These are phyloP conservation scores for Liasis olivaceus DNA, from an alignment of 2,797 vertebrate species.

Conservation along the genomic window DNA sequence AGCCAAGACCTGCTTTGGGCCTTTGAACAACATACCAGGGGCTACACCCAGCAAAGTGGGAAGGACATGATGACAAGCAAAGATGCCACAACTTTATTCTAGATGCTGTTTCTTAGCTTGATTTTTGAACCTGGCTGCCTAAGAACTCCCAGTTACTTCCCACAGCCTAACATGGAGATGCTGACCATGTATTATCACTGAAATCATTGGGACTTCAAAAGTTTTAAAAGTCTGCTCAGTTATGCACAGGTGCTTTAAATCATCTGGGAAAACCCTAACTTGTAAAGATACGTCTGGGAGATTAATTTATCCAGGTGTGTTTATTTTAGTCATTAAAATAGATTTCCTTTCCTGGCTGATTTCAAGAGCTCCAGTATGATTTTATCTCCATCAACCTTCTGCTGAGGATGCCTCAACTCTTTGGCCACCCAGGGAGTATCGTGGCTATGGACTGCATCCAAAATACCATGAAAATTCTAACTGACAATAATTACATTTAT, in stretches of 20 bases:
- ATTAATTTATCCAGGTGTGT: conserved; percentile 23
- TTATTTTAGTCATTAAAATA: conserved; percentile 19
- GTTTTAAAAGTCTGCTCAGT: background rate
- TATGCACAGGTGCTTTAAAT: background rate
- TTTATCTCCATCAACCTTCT: conserved; percentile 8
- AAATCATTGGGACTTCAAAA: background rate
- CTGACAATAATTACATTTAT: background rate
- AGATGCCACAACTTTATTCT: background rate
- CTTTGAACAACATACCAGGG: background rate
- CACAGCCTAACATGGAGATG: background rate
- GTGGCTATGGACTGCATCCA: background rate
- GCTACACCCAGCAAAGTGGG: background rate
- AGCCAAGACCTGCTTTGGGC: background rate
- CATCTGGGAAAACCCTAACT: background rate
- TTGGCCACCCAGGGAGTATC: conserved; percentile 21
- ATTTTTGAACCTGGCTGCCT: background rate
- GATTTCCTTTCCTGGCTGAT: conserved; percentile 8
- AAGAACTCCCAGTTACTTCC: background rate
- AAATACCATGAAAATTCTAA: background rate
- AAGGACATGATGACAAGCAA: background rate
- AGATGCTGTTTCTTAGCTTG: background rate
- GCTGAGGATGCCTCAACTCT: background rate
- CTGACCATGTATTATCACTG: too few relatives aligned
- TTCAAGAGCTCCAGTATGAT: background rate
- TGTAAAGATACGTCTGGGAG: background rate